A percentile compares a stretch with the other conserved stretches of the same genome.
Conservation (phyloP, 2,113 vertebrate genomes). For the Tetrao urogallus region DNA sequence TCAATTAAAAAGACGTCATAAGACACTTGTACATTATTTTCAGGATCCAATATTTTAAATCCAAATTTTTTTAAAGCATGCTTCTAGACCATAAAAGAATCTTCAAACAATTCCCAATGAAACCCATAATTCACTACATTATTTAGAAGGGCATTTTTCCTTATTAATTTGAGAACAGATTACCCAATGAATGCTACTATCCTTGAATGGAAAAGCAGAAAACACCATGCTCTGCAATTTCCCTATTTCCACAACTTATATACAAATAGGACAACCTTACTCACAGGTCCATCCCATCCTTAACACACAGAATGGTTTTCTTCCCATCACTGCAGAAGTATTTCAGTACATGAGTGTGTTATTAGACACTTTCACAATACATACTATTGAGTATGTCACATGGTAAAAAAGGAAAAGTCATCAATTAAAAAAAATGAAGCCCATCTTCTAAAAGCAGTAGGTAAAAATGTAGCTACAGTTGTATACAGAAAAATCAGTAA, state of each 20-base stretch:
- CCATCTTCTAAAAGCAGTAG: background rate
- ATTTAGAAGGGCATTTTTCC: background rate
- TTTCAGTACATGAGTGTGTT: background rate
- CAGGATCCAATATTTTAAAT: background rate
- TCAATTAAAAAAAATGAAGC: background rate
- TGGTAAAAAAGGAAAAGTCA: background rate
- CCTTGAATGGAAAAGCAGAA: background rate
- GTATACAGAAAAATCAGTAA: background rate
- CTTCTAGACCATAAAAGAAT: background rate
- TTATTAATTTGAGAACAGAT: background rate
- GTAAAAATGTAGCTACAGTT: background rate
- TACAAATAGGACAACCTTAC: background rate
- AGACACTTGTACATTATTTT: background rate
- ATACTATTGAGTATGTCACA: background rate
- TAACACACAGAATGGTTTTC: background rate
- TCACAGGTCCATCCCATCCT: rapidly evolving
- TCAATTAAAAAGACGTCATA: background rate
- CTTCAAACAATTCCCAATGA: background rate
- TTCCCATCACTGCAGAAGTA: background rate
- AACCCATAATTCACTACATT: background rate
- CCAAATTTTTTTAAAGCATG: background rate
- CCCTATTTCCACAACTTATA: background rate
- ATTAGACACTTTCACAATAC: background rate
- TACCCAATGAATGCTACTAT: background rate
- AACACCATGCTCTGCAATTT: background rate